A percentile compares a stretch with the other conserved stretches of the same genome.
These are phyloP conservation scores for Pristis pectinata DNA, from an alignment of 2,797 vertebrate species.

Conservation along the genomic window DNA sequence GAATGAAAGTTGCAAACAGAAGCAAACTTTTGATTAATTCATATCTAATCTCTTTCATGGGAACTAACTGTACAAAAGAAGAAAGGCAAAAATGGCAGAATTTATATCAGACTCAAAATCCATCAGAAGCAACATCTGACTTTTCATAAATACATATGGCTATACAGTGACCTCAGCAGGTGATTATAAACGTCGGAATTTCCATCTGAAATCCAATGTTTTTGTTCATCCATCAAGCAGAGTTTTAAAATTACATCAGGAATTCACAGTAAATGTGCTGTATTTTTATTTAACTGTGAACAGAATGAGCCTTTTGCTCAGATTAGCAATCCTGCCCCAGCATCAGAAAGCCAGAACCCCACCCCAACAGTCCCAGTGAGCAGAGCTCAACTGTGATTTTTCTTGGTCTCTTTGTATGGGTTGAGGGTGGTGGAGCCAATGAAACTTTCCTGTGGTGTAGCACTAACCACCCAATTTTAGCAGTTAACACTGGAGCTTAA, in stretches of 20 bases:
- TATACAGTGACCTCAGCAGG: neutral
- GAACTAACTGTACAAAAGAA: neutral
- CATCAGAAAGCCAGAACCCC: neutral
- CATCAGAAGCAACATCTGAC: neutral
- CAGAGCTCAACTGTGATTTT: neutral
- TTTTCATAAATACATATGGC: neutral
- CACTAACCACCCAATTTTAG: neutral
- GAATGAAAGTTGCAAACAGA: slow-evolving; percentile 41
- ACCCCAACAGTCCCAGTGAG: neutral
- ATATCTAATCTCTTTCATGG: neutral
- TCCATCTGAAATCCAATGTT: neutral
- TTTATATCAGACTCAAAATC: neutral
- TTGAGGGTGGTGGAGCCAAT: neutral
- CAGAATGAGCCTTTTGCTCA: neutral
- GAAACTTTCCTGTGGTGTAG: neutral
- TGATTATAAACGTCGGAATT: neutral
- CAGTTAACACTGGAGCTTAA: neutral
- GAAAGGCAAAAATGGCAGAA: slow-evolving; percentile 8
- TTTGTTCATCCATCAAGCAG: neutral
- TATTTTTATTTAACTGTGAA: neutral
- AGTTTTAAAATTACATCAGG: neutral
- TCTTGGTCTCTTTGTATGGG: neutral
- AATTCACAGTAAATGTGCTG: neutral
- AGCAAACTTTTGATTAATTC: slow-evolving; percentile 37
- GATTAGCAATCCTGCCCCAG: neutral